Percentiles rank a stretch among this genome's conserved stretches.
Conservation (phyloP, 2,113 vertebrate genomes). For the Burhinus oedicnemus region DNA sequence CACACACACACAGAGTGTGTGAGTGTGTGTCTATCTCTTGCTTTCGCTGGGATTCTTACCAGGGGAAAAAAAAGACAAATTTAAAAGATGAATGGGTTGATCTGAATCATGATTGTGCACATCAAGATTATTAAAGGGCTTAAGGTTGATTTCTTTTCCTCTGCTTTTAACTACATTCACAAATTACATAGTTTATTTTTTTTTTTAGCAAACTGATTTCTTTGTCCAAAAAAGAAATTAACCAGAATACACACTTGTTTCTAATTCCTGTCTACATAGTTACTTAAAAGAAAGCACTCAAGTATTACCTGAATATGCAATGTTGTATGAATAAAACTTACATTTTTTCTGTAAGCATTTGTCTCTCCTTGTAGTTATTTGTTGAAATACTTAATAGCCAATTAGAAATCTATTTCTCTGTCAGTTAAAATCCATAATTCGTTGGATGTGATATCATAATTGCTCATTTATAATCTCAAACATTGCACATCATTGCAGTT, state of each 20-base stretch:
- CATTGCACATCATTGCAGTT: background rate
- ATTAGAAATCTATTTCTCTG: constrained; percentile 52
- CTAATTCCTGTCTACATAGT: background rate
- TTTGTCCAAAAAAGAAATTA: background rate
- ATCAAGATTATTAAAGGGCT: background rate
- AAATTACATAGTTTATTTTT: background rate
- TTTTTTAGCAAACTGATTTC: background rate
- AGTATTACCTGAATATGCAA: background rate
- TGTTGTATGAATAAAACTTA: background rate
- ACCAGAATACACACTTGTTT: background rate
- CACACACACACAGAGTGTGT: background rate
- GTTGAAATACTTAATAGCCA: constrained; percentile 7
- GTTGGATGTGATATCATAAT: constrained; percentile 26
- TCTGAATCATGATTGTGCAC: background rate
- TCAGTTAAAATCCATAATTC: constrained; percentile 37
- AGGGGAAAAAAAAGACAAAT: background rate
- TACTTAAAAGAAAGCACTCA: background rate
- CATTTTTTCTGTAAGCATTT: background rate
- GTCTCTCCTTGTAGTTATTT: background rate
- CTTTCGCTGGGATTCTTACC: background rate
- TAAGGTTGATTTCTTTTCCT: background rate
- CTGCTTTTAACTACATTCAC: background rate
- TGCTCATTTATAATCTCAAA: constrained; percentile 24
- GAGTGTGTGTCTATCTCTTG: background rate
- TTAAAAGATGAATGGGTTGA: background rate